Conservation (phyloP, 2,797 vertebrate genomes). For the Cebuella pygmaea region DNA sequence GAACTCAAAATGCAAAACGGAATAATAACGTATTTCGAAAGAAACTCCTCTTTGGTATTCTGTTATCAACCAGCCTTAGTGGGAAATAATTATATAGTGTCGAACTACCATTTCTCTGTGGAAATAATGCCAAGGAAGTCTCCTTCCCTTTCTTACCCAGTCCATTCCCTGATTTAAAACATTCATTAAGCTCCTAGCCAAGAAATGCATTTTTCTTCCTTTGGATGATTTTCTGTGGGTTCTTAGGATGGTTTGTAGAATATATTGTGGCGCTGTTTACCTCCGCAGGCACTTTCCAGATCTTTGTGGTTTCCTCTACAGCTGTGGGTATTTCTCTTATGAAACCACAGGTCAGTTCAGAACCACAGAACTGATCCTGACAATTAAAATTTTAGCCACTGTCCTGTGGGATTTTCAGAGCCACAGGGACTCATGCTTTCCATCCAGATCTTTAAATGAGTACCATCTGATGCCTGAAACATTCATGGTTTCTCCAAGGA, state of each 20-base stretch:
- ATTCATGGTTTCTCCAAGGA: not conserved
- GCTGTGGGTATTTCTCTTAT: slow-evolving; percentile 59
- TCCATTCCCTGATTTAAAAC: slow-evolving; percentile 36
- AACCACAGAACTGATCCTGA: slow-evolving; percentile 59
- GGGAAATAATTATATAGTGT: not conserved
- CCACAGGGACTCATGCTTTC: not conserved
- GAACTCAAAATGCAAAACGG: slow-evolving; percentile 27
- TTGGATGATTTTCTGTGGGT: slow-evolving; percentile 35
- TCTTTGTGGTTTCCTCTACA: slow-evolving; percentile 61
- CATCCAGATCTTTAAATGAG: slow-evolving; percentile 11
- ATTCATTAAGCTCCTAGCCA: slow-evolving; percentile 27
- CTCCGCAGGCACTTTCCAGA: slow-evolving; percentile 51
- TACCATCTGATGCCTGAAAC: slow-evolving; percentile 3
- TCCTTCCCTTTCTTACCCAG: not conserved
- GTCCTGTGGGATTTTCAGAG: slow-evolving; percentile 53
- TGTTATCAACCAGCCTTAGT: not conserved
- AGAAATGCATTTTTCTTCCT: not conserved
- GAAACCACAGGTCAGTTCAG: slow-evolving; percentile 72
- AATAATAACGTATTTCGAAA: slow-evolving; percentile 22
- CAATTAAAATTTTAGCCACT: slow-evolving; percentile 52
- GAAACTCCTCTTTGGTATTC: not conserved
- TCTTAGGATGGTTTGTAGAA: slow-evolving; percentile 21
- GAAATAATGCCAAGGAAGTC: not conserved
- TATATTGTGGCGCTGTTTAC: slow-evolving; percentile 37
- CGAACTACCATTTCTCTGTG: slow-evolving; percentile 29